Conservation (phyloP, 2,888 invertebrate genomes). For the Sabellastarte sp. region DNA sequence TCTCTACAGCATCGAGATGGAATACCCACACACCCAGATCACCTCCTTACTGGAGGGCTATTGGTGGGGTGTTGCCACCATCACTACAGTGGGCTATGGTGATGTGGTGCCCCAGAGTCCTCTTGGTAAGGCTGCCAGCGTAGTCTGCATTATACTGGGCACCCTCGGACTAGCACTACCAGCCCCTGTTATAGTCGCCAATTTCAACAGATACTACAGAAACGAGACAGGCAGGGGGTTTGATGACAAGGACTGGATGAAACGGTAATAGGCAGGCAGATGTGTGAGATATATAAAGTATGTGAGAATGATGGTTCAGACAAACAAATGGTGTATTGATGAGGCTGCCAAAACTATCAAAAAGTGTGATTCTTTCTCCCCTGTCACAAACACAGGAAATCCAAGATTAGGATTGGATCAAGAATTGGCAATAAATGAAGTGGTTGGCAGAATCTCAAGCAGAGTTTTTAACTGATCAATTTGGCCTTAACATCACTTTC, state of each 20-base stretch:
- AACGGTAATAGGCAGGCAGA: too few species aligned
- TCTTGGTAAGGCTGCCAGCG: slow-evolving; percentile 59
- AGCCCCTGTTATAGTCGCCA: slow-evolving; percentile 61
- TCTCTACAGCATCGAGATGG: slow-evolving; percentile 47
- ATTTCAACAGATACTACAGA: slow-evolving; percentile 44
- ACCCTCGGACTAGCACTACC: slow-evolving; percentile 61
- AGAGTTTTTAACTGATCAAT: too few species aligned
- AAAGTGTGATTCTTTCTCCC: too few species aligned
- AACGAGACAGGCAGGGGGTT: slow-evolving; percentile 13
- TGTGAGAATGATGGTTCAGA: too few species aligned
- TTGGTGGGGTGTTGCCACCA: slow-evolving; percentile 47
- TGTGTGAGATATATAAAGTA: too few species aligned
- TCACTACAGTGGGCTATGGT: slow-evolving; percentile 56
- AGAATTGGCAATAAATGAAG: too few species aligned
- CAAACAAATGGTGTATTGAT: too few species aligned
- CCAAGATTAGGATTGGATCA: too few species aligned
- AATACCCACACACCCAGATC: slow-evolving; percentile 35
- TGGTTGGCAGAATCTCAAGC: too few species aligned
- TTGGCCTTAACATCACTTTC: too few species aligned
- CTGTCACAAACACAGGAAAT: too few species aligned
- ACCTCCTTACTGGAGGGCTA: slow-evolving; percentile 52
- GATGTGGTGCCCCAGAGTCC: slow-evolving; percentile 58
- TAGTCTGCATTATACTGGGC: slow-evolving; percentile 60
- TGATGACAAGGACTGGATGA: not conserved
- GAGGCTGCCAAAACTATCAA: too few species aligned